These are phyloP conservation scores for Pitta sordida DNA, from an alignment of 2,113 vertebrate species.

Conservation along the genomic window DNA sequence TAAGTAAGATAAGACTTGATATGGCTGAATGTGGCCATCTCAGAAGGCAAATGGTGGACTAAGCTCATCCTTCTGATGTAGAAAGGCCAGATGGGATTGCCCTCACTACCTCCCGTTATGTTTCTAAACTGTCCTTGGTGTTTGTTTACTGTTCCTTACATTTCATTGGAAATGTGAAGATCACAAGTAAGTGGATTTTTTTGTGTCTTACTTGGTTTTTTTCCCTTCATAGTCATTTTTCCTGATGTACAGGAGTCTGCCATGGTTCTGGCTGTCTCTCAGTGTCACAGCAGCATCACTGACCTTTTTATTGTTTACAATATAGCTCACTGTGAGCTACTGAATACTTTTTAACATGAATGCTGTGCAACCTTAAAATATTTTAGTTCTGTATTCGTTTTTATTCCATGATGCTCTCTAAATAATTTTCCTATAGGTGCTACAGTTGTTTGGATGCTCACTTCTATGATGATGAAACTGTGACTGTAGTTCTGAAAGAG, in stretches of 20 bases:
- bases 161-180: background rate
- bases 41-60: background rate
- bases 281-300: background rate
- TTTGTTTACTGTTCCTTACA: background rate
- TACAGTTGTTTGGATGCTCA: constrained; percentile 90
- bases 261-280: background rate
- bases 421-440: constrained; percentile 47
- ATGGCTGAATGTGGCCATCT: background rate
- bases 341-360: background rate
- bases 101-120: background rate
- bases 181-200: background rate
- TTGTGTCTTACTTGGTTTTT: background rate
- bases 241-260: background rate
- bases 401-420: background rate
- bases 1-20: background rate
- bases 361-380: background rate
- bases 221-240: background rate
- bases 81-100: background rate
- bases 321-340: background rate
- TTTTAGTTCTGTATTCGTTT: background rate
- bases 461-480: constrained; percentile 92
- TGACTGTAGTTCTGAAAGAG: constrained; percentile 87
- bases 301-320: background rate
- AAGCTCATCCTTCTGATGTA: background rate
- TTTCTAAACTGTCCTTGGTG: background rate